Percentiles rank a stretch among this genome's conserved stretches.
Conservation (phyloP, 1,140 invertebrate genomes). For the Rhagoletis pomonella region DNA sequence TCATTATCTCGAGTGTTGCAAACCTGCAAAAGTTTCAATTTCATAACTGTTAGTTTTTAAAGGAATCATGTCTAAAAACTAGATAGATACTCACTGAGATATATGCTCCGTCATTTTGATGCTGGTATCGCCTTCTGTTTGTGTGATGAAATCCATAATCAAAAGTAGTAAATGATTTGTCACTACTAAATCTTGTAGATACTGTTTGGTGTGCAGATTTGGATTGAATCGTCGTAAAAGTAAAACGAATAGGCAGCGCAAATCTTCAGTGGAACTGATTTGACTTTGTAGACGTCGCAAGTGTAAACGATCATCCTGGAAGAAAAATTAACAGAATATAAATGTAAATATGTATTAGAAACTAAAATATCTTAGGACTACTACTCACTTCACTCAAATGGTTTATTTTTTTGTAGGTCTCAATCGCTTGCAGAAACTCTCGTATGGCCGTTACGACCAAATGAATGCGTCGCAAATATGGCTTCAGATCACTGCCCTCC, state of each 20-base stretch:
- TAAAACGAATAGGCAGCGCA: slow-evolving; percentile 82
- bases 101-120: slow-evolving; percentile 81
- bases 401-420: slow-evolving; percentile 80
- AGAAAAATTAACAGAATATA: too few relatives aligned
- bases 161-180: slow-evolving; percentile 85
- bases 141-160: slow-evolving; percentile 79
- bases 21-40: slow-evolving; percentile 76
- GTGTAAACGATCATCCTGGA: slow-evolving; percentile 75
- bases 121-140: slow-evolving; percentile 74
- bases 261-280: slow-evolving; percentile 80
- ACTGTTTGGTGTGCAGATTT: slow-evolving; percentile 81
- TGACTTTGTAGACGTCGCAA: slow-evolving; percentile 78
- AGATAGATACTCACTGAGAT: slow-evolving; percentile 80
- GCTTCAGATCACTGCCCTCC: slow-evolving; percentile 78
- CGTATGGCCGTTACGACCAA: slow-evolving; percentile 84
- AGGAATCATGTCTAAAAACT: too few relatives aligned
- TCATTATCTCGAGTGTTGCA: slow-evolving; percentile 82
- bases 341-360: too few relatives aligned
- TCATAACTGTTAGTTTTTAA: background rate
- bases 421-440: slow-evolving; percentile 83
- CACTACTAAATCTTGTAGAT: slow-evolving; percentile 85
- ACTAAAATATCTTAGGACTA: too few relatives aligned
- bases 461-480: slow-evolving; percentile 80
- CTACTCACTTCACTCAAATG: slow-evolving; percentile 75
- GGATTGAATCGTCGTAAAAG: slow-evolving; percentile 82